Conservation (phyloP, 2,113 vertebrate genomes). For the Megaceryle maxima region DNA sequence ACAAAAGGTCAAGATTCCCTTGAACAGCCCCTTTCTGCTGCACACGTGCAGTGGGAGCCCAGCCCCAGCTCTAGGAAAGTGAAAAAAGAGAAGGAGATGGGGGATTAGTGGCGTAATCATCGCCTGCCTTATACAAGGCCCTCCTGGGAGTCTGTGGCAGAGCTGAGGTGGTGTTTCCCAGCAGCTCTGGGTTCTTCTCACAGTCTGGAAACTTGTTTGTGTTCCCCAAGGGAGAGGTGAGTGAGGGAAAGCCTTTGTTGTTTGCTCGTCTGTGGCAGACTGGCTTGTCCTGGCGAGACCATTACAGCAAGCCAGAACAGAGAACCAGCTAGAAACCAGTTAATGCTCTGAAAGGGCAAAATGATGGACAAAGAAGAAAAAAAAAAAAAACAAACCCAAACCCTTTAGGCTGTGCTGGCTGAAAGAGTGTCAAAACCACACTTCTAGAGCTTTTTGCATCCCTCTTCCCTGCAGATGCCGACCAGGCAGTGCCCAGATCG, state of each 20-base stretch:
- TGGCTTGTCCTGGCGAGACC: neutral
- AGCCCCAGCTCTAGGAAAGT: neutral
- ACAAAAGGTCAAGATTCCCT: neutral
- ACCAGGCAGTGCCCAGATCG: neutral
- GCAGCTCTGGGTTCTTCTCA: neutral
- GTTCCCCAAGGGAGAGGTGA: neutral
- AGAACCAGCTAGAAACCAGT: neutral
- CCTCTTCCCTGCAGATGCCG: rapidly evolving
- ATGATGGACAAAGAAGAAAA: neutral
- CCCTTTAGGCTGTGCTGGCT: neutral
- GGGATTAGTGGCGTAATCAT: neutral
- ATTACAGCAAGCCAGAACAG: neutral
- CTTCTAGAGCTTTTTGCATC: neutral
- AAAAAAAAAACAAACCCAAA: neutral
- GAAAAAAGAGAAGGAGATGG: neutral
- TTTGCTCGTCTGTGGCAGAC: neutral
- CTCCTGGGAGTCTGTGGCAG: neutral
- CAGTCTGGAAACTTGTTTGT: neutral
- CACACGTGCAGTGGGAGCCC: rapidly evolving
- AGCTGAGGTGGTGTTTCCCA: neutral
- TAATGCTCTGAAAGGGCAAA: neutral
- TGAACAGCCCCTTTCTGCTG: neutral
- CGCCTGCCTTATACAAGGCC: neutral
- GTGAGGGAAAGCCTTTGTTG: neutral
- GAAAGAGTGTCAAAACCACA: neutral